These are phyloP conservation scores for Corythoichthys intestinalis DNA, from an alignment of 2,113 vertebrate genomes.

Conservation along the genomic window DNA sequence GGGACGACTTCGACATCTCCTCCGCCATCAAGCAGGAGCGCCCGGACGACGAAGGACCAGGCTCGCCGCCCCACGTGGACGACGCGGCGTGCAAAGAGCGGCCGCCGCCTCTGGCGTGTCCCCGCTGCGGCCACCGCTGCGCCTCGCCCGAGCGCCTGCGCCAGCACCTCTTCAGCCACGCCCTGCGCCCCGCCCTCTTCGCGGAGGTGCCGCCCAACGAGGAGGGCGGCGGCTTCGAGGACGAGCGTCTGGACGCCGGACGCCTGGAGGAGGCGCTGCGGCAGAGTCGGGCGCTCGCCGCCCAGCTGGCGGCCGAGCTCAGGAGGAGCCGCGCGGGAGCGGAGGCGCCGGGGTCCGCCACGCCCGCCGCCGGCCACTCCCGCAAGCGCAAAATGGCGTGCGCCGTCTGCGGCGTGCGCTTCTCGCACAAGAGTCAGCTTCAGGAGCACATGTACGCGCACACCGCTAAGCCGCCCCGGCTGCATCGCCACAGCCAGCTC, in stretches of 20 bases:
- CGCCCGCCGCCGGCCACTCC: conserved; percentile 58
- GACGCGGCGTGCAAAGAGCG: conserved; percentile 67
- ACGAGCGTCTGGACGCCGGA: conserved; percentile 58
- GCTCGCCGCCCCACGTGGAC: conserved; percentile 57
- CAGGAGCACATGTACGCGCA: conserved; percentile 93
- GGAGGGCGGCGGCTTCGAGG: conserved; percentile 40
- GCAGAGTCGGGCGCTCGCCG: conserved; percentile 79
- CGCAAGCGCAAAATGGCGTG: conserved; percentile 90
- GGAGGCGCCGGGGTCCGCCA: conserved; percentile 34
- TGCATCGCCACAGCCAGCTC: conserved; percentile 75
- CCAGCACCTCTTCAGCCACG: conserved; percentile 87
- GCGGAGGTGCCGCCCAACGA: conserved; percentile 70
- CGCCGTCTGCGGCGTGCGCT: conserved; percentile 83
- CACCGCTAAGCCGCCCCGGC: conserved; percentile 81
- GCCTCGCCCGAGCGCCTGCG: conserved; percentile 79
- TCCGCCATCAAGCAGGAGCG: conserved; percentile 83
- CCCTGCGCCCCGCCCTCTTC: conserved; percentile 76
- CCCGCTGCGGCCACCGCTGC: conserved; percentile 90
- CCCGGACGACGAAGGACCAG: conserved; percentile 75
- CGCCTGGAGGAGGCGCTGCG: conserved; percentile 79
- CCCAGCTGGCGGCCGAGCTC: conserved; percentile 80
- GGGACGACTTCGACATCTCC: conserved; percentile 71
- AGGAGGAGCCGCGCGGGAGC: conserved; percentile 73
- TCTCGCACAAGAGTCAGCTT: conserved; percentile 86
- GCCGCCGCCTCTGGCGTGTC: conserved; percentile 78